Percentiles rank a stretch among this genome's conserved stretches.
phyloP scores from a whole-genome alignment of 2,797 vertebrate species.

The Pterois miles region DNA sequence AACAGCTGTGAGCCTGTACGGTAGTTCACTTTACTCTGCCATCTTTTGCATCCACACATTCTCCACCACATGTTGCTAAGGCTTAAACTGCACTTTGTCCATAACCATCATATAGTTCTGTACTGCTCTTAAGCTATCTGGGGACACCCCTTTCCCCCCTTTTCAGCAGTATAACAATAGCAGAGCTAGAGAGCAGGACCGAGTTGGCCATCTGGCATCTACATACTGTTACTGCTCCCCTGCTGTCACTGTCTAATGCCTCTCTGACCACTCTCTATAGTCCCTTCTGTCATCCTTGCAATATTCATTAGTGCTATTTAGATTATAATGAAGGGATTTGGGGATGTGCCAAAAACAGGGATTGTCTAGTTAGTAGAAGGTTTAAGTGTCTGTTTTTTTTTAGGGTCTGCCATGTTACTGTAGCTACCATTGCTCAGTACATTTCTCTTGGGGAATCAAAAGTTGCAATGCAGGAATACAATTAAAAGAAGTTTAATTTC shows the following conservation, averaged over 20 bases:
- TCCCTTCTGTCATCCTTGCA: conserved; percentile 57
- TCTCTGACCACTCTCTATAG: conserved; percentile 32
- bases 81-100: not conserved
- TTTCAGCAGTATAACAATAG: conserved; percentile 51
- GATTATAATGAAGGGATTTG: conserved; percentile 56
- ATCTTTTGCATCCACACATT: not conserved
- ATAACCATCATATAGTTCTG: conserved; percentile 9
- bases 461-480: not conserved
- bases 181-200: conserved; percentile 20
- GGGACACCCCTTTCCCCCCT: conserved; percentile 14
- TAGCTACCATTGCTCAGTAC: not conserved
- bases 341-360: conserved; percentile 21
- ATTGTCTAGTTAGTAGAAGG: conserved; percentile 16
- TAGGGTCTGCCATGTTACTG: not conserved
- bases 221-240: conserved; percentile 55
- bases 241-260: conserved; percentile 44
- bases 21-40: not conserved
- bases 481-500: not conserved
- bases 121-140: conserved; percentile 1
- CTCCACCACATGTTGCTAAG: not conserved
- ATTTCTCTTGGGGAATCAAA: not conserved
- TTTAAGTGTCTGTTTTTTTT: conserved; percentile 29
- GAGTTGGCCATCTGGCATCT: conserved; percentile 62
- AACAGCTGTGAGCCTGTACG: not conserved
- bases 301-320: conserved; percentile 52